Evolutionary conservation across 2,113 vertebrate genomes (phyloP).

Genomic region (Leptobrachium ailaonicum): DNA sequence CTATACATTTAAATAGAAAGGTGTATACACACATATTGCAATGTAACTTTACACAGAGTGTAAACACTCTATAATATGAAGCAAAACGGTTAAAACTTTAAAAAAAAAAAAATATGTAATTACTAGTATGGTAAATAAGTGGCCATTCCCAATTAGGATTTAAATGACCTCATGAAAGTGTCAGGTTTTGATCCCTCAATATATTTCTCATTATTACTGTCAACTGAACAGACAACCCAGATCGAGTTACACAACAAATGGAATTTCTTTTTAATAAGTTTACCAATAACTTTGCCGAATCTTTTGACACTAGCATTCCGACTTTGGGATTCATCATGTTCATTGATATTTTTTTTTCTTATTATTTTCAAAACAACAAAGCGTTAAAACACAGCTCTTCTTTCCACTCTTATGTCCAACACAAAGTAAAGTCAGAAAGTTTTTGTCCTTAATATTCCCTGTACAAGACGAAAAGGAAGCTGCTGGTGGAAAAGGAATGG

Average conservation of each 20-base stretch:
- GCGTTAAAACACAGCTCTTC: not conserved
- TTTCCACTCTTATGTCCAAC: not conserved
- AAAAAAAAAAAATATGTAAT: not conserved
- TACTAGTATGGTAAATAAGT: conserved; percentile 12
- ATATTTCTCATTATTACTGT: not conserved
- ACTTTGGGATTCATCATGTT: no score
- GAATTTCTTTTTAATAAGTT: not conserved
- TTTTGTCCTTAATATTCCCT: not conserved
- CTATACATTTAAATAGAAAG: not conserved
- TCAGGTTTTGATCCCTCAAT: not conserved
- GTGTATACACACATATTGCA: not conserved
- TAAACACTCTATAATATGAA: not conserved
- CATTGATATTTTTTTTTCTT: no score
- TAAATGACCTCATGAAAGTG: conserved; percentile 16
- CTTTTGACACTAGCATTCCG: not conserved
- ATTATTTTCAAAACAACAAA: not conserved
- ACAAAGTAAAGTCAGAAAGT: not conserved
- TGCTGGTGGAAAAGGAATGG: conserved; percentile 29
- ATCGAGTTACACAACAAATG: not conserved
- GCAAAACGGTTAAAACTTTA: not conserved
- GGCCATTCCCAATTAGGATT: not conserved
- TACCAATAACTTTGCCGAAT: not conserved
- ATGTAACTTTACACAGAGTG: not conserved
- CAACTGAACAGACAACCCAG: not conserved
- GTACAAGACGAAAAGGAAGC: not conserved